Evolutionary conservation across 2,888 invertebrate genomes (phyloP), one percentile per base, ranked within the genome.

Genomic region (Latrodectus elegans): DNA sequence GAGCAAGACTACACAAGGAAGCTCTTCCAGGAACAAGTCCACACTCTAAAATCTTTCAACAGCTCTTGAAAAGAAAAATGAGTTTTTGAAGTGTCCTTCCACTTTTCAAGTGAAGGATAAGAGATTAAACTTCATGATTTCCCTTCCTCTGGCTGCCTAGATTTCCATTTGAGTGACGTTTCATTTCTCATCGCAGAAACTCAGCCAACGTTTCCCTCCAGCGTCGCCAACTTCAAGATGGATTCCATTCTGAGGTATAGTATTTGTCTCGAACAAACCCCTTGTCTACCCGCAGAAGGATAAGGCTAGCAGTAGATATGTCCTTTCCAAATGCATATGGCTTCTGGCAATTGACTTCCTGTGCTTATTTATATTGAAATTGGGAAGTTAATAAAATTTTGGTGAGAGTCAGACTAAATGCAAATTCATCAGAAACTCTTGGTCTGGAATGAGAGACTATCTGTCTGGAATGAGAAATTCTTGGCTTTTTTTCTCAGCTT

Each of bases 121-220:
- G 55, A 75, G 75, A 75, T 75, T 75, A 82, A 82, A 75, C 67
- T 75, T 53, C 53, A 49, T 55, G 82, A 75, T 68, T 74, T 68
- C 67, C 70, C 65, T 22, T 53, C 53, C 49, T 38, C 51, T 26
- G 38, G 71, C 49, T 17, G 53, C 51, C 22, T 67, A 26, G 22
- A 74, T 67, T 81, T 81, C 67, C 73, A 64, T 81, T 64, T 82
- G 82, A 82, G 68, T 55, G 75, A 75, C 82, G 26, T 75, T 68
- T 82, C 75, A 70, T 82, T 68, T 68, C 68, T 64, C 60, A 15
- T 26, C 26, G 49, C 26, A 67, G 80, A 38, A 68, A 15, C 55
- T 72, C 22, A 60, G 60, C 65, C 67, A 22, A 72, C 74, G 73
- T 10, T 70, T 70, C 70, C n/a, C n/a, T n/a, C 60, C 12, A 38